These are phyloP conservation scores for Clarias macrocephalus DNA, from an alignment of 2,113 vertebrate genomes.

Conservation along the genomic window DNA sequence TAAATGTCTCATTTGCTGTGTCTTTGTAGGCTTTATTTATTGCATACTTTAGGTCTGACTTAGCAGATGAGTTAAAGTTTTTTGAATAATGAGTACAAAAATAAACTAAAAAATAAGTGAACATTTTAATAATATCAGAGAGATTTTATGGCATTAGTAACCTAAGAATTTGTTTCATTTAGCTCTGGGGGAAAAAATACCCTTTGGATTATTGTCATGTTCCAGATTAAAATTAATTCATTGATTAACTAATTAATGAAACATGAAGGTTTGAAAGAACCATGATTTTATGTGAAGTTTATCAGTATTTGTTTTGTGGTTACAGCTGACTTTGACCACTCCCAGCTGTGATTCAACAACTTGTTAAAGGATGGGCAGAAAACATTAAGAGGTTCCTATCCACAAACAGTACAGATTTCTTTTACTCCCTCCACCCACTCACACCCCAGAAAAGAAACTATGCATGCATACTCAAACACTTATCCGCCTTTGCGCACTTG, in stretches of 20 bases:
- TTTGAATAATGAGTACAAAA: background rate
- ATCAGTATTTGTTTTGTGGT: background rate
- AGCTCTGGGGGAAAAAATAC: background rate
- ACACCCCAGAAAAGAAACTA: constrained; percentile 39
- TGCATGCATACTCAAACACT: constrained; percentile 41
- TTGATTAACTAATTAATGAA: background rate
- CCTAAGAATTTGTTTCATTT: background rate
- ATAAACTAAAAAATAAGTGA: background rate
- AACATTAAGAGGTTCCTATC: constrained; percentile 33
- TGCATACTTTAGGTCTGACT: background rate
- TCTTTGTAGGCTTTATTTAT: background rate
- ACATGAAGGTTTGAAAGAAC: background rate
- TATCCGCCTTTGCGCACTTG: constrained; percentile 43
- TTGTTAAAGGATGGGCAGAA: constrained; percentile 37
- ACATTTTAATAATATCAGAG: background rate
- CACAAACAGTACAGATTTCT: constrained; percentile 34
- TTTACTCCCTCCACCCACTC: constrained; percentile 34
- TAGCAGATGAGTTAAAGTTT: background rate
- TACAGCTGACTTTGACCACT: constrained; percentile 17
- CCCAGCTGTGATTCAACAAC: constrained; percentile 34
- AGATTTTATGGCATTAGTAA: background rate
- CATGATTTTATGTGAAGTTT: background rate
- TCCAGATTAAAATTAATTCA: background rate
- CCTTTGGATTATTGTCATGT: background rate
- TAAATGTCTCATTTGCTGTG: background rate